These are phyloP conservation scores for Steinernema feltiae DNA, from an alignment of 1,140 invertebrate species.

Conservation along the genomic window DNA sequence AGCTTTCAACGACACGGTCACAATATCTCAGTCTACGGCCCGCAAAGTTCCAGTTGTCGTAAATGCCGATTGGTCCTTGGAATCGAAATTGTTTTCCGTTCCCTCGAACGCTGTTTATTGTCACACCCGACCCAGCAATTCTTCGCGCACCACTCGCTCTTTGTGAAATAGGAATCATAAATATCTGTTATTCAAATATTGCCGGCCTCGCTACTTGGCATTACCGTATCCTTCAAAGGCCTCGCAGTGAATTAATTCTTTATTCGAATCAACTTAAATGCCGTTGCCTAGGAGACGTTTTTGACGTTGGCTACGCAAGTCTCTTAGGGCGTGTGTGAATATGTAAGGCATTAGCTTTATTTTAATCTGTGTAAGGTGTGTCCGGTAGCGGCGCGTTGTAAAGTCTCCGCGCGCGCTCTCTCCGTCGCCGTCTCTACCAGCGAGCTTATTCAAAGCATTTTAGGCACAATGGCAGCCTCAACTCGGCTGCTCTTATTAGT, in stretches of 20 bases:
- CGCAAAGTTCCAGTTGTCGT: not conserved
- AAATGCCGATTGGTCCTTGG: slow-evolving; percentile 4
- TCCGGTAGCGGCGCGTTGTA: not conserved
- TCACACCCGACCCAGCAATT: not conserved
- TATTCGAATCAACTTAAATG: not conserved
- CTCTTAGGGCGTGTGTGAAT: not conserved
- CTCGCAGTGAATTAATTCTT: not conserved
- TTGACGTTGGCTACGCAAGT: not conserved
- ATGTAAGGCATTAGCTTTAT: not conserved
- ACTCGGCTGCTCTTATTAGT: not conserved
- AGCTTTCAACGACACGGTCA: not conserved
- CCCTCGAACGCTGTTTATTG: slow-evolving; percentile 1
- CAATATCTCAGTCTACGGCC: not conserved
- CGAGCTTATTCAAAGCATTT: not conserved
- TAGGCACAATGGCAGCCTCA: not conserved
- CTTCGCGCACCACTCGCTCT: not conserved
- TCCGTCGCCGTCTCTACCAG: not conserved
- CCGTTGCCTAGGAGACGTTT: slow-evolving; percentile 10
- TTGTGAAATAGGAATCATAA: not conserved
- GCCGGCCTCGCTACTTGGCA: not conserved
- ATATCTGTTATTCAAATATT: not conserved
- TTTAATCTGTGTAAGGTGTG: not conserved
- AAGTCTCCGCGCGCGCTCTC: not conserved
- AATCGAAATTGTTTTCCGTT: slow-evolving; percentile 5
- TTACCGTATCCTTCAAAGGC: not conserved